Base-by-base conservation (phyloP, 2,888 invertebrate species). In the Andrena chrysosceles region DNA sequence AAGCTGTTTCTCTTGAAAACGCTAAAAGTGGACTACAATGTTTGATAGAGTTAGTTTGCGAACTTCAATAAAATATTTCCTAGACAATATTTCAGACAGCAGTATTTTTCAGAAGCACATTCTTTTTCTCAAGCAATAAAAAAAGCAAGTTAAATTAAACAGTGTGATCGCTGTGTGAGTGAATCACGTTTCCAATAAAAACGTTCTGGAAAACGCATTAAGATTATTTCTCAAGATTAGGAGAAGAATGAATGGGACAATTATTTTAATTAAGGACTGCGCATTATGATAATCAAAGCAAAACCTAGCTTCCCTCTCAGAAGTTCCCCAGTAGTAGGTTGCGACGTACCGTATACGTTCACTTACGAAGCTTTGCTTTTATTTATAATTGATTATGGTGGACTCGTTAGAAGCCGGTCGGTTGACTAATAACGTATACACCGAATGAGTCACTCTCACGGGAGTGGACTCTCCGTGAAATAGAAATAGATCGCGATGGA, bases 401-500 rank as follows among this genome's bases (percentile, higher is more conserved):
- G 64, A 84, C 82, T 89, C 86, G 87, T 91, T 88, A 84, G 78
- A 68, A 73, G 68, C 29, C 56, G 67, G 62, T 29, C 63, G 86
- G 83, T 88, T 86, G 87, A 88, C 87, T 88, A 87, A 88, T 88
- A 88, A 82, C 74, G 81, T 88, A 87, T 84, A 85, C 78, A 78
- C 67, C 72, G 84, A 81, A 83, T 88, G 88, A 87, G 77, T 88
- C 89, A 88, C 85, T 76, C 77, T 83, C 75, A 63, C 71, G 82
- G 84, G 81, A 87, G 90, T 84, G 86, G 87, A 86, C 87, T 85
- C 83, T 89, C 85, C 83, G 87, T 82, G 89, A 90, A 88, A 89
- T 90, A 90, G 90, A 90, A 90, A 90, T 90, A 90, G 90, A 90
- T 87, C 75, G 84, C 85, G 83, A 89, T 85, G 87, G 84, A 82